Evolutionary conservation across 1,140 invertebrate species (phyloP), one percentile per base, ranked within the genome.

Genomic region (Patella vulgata): DNA sequence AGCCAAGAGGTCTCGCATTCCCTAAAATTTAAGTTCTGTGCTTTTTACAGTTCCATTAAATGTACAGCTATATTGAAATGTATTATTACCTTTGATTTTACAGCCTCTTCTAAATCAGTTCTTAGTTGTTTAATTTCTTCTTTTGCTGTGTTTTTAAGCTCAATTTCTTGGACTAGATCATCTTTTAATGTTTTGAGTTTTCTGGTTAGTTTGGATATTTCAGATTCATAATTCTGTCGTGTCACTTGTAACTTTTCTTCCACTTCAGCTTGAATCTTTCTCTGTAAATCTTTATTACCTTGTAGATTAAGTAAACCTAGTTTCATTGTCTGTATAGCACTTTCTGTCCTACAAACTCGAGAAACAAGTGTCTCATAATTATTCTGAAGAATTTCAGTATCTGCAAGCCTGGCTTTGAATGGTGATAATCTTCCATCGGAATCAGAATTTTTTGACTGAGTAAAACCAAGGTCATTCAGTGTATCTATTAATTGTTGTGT

Each of bases 271-370:
- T 60, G 53, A 9, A 66, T 44, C 57, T 67, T 75, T 19, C 54
- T 66, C 47, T 63, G 55, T 11, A 74, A 60, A 36, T 69, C 66
- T 14, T 59, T 47, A 25, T 70, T 48, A 19, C 70, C 68, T 25
- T 71, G 67, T n/a, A 70, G 25, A 58, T 63, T 70, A 17, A 70
- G 40, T 40, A 78, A 60, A 30, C 67, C 71, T 46, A 78, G 55
- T 50, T 75, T 78, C 25, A 78, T 33, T n/a, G 69, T 73, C 43
- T 75, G 73, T 11, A 78, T 66, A n/a, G 61, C 54, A 60, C 76
- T 78, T 63, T 78, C 76, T 40, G 62, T 57, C 63, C 65, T 67
- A 55, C 76, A 78, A 23, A 75, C 69, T 27, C 76, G 68, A 23
- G 71, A 74, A 21, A 78, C 72, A 11, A 78, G 59, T 8, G 43